phyloP scores from a whole-genome alignment of 2,113 vertebrate species.

The Myrmophylax atrothorax region DNA sequence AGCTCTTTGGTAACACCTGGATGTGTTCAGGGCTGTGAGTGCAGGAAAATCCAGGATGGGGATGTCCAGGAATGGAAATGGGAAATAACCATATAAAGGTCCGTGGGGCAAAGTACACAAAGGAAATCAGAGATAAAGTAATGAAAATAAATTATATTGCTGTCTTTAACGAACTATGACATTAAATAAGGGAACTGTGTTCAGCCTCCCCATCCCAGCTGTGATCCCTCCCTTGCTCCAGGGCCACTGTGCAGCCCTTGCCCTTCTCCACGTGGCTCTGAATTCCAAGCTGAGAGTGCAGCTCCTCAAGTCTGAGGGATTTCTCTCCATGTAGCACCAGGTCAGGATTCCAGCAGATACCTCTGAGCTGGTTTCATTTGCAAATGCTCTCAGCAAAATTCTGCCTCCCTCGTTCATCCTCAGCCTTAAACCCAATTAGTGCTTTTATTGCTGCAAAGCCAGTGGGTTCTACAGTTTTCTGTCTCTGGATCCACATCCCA shows the following conservation, averaged over 20 bases:
- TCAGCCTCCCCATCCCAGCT: neutral
- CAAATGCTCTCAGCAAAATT: neutral
- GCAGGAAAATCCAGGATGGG: accelerated
- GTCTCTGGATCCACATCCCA: neutral
- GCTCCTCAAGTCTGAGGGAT: accelerated
- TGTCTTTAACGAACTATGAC: neutral
- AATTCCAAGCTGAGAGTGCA: neutral
- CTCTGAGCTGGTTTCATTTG: neutral
- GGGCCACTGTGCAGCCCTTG: neutral
- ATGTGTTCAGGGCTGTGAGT: accelerated
- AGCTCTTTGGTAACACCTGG: neutral
- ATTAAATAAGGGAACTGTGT: neutral
- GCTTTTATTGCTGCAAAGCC: neutral
- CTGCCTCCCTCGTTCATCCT: neutral
- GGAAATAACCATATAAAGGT: neutral
- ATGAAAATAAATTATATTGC: neutral
- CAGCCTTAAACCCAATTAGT: neutral
- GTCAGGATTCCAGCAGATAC: neutral
- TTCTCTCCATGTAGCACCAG: accelerated
- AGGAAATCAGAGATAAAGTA: neutral
- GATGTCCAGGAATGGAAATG: neutral
- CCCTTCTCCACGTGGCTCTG: neutral
- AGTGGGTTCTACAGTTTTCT: neutral
- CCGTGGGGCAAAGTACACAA: neutral
- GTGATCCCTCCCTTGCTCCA: neutral